Conservation (phyloP, 2,888 invertebrate genomes). For the Podotricha telesiphe region DNA sequence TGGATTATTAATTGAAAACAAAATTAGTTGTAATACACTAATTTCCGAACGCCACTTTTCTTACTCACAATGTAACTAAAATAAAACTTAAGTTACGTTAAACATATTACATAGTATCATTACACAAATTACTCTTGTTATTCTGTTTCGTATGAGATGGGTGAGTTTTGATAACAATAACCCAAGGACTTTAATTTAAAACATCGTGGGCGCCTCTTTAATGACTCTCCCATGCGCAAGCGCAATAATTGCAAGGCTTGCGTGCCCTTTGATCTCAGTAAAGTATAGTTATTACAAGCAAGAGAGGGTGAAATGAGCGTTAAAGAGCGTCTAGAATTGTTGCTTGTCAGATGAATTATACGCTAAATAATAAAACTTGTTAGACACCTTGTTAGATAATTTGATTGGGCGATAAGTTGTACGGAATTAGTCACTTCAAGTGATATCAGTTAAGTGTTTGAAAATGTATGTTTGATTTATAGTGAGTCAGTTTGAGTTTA, state of each 20-base stretch:
- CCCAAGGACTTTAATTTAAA: slow-evolving; percentile 69
- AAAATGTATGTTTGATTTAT: no score
- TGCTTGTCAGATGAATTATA: slow-evolving; percentile 76
- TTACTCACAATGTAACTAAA: no score
- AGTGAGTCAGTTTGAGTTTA: no score
- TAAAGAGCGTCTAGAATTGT: slow-evolving; percentile 66
- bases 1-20: no score
- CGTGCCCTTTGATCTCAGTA: slow-evolving; percentile 78
- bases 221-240: slow-evolving; percentile 75
- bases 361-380: slow-evolving; percentile 72
- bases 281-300: slow-evolving; percentile 78
- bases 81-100: no score
- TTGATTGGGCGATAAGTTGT: slow-evolving; percentile 31
- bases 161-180: slow-evolving; percentile 72
- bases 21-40: no score
- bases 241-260: slow-evolving; percentile 77
- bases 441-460: neutral
- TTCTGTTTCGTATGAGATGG: slow-evolving; percentile 40
- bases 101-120: neutral
- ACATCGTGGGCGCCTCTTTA: slow-evolving; percentile 63
- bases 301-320: slow-evolving; percentile 77
- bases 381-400: slow-evolving; percentile 60
- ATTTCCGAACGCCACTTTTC: no score
- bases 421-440: slow-evolving; percentile 30
- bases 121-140: neutral